Base-by-base conservation (phyloP, 2,113 vertebrate genomes). In the Oncorhynchus clarkii region DNA sequence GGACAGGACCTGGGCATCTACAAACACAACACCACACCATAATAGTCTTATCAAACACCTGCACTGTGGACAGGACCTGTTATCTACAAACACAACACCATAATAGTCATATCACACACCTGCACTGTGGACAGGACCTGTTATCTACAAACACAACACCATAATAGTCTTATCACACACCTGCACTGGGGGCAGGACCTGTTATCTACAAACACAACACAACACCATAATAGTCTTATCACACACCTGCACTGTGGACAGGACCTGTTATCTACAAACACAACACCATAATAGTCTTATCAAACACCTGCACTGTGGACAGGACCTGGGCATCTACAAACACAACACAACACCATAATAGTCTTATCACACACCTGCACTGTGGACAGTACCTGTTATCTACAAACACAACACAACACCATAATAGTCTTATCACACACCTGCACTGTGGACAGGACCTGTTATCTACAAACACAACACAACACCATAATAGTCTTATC, bases 331-430 rank as follows among this genome's bases (percentile, higher is more conserved):
- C 2, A 27, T 96, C 98, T 99, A 80, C 72, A 90, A 88, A 39
- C 34, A 39, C 34, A 59, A 92, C 60, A 64, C 92, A 1, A 93
- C 60, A 64, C 92, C 1, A 93, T 93, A 84, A 99, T 90, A 59
- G 95, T 97, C 90, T 93, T 97, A 91, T 99, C 98, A 54, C 99
- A 98, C 78, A 98, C 94, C 9, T 95, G 96, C 81, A 96, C 92
- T 0, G 94, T 91, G 0, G 92, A 88, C 76, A 94, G 68, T 27
- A 85, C 81, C 34, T 94, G 95, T 34, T 91, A 51, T 96, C 98
- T 99, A 80, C 72, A 90, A 87, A 34, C 34, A 34, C 34, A 87
- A 34, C 34, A 34, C 34, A 34, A 34, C 86, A 99, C 5, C 1
- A 93, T 93, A 84, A 99, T 90, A 60, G 95, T 97, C 90, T 93